Conservation (phyloP, 1,140 invertebrate genomes). For the Adelges cooleyi region DNA sequence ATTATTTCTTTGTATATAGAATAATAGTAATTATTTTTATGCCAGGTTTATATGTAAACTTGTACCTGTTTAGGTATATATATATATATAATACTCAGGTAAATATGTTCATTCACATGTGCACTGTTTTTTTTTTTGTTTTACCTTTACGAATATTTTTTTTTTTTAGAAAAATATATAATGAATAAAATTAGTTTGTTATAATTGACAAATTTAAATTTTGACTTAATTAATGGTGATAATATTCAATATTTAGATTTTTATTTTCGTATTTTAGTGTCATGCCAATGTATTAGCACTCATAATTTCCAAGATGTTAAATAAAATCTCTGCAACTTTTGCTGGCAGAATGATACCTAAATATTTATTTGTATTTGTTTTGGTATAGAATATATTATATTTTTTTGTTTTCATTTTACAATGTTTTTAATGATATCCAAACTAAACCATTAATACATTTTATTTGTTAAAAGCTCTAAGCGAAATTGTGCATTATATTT, state of each 20-base stretch:
- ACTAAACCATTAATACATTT: no score
- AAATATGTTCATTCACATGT: conserved; percentile 14
- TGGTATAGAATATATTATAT: no score
- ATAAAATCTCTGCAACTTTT: conserved; percentile 9
- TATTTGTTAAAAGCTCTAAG: no score
- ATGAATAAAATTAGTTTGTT: conserved; percentile 21
- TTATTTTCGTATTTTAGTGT: conserved; percentile 27
- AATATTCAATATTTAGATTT: conserved; percentile 23
- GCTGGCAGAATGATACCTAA: background rate
- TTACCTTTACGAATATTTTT: background rate
- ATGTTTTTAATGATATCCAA: no score
- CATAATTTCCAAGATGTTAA: background rate
- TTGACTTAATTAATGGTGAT: conserved; percentile 26
- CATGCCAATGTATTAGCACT: background rate
- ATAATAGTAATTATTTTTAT: conserved; percentile 15
- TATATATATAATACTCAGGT: background rate
- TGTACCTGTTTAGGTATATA: background rate
- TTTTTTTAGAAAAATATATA: conserved; percentile 16
- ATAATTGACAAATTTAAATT: conserved; percentile 11
- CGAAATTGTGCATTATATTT: no score
- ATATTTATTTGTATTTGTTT: no score
- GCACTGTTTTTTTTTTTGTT: conserved; percentile 10
- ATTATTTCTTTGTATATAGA: conserved; percentile 17
- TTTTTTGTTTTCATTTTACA: no score
- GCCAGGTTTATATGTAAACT: background rate